Percentiles rank a stretch among this genome's conserved stretches.
Evolutionary conservation across 2,888 invertebrate species (phyloP).

Genomic region (Drosophila mimetica): DNA sequence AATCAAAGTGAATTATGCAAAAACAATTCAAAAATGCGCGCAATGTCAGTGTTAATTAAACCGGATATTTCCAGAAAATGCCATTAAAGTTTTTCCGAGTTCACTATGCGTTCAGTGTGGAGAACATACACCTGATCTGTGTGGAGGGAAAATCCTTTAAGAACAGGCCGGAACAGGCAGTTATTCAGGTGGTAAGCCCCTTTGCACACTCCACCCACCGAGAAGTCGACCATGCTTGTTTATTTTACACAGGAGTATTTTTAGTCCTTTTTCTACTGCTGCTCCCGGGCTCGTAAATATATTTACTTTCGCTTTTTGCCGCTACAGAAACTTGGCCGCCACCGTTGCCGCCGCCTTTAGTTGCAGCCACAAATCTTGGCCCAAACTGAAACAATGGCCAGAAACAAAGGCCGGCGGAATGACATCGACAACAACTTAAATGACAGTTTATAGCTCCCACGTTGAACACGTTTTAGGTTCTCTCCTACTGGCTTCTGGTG

Average conservation of each 20-base stretch:
- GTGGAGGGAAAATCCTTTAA: conserved; percentile 36
- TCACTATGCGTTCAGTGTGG: no score
- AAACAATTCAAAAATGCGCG: conserved; percentile 16
- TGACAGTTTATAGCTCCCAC: conserved; percentile 78
- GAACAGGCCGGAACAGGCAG: conserved; percentile 1
- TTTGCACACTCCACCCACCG: conserved; percentile 39
- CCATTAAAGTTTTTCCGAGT: neutral
- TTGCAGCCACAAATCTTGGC: conserved; percentile 73
- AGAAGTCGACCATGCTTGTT: conserved; percentile 47
- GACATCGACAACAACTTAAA: conserved; percentile 80
- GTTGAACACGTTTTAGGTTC: conserved; percentile 59
- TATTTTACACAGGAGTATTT: conserved; percentile 72
- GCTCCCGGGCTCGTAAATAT: conserved; percentile 67
- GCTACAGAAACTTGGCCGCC: conserved; percentile 56
- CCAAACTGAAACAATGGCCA: conserved; percentile 47
- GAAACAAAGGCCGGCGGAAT: conserved; percentile 56
- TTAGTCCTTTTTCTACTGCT: conserved; percentile 41
- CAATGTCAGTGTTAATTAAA: conserved; percentile 41
- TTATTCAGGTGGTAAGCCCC: conserved; percentile 47
- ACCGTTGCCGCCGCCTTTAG: conserved; percentile 33
- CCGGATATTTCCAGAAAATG: neutral
- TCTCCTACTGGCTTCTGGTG: conserved; percentile 37
- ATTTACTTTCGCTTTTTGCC: conserved; percentile 73
- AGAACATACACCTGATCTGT: conserved; percentile 14
- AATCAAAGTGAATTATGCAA: conserved; percentile 30